A percentile compares a stretch with the other conserved stretches of the same genome.
Evolutionary conservation across 64 coral and sea anemone genomes (phyloP).

Genomic region (Dendronephthya gigantea): DNA sequence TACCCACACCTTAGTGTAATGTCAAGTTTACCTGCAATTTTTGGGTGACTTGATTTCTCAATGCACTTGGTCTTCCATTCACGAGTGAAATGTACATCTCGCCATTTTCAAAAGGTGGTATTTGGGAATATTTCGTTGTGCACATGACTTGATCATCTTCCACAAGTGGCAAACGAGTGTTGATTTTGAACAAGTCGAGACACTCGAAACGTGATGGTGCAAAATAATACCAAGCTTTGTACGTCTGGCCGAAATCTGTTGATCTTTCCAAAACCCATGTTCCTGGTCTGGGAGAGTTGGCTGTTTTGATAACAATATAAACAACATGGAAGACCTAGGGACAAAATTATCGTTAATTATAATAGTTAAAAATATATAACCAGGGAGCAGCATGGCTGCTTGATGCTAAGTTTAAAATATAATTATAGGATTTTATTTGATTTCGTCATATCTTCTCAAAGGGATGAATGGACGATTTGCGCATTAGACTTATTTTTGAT

Average conservation of each 20-base stretch:
- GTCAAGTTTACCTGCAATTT: background rate
- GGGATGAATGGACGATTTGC: too few relatives aligned
- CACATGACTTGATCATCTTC: constrained; percentile 69
- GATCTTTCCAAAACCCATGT: constrained; percentile 79
- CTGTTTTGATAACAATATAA: constrained; percentile 89
- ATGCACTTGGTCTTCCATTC: background rate
- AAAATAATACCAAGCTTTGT: constrained; percentile 85
- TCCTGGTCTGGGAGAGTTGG: constrained; percentile 84
- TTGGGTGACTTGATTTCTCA: background rate
- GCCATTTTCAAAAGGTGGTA: constrained; percentile 97
- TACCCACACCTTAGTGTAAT: too few relatives aligned
- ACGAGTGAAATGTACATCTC: constrained; percentile 37
- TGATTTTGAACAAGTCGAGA: constrained; percentile 46
- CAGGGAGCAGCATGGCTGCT: too few relatives aligned
- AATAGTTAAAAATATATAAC: background rate
- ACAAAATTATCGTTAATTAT: background rate
- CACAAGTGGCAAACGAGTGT: constrained; percentile 31
- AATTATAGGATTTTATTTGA: too few relatives aligned
- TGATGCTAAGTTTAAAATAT: too few relatives aligned
- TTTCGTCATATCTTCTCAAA: too few relatives aligned
- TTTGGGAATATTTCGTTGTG: constrained; percentile 57
- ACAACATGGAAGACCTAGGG: constrained; percentile 89
- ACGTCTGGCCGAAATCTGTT: constrained; percentile 65
- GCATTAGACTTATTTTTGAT: too few relatives aligned
- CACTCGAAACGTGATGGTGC: constrained; percentile 63